Evolutionary conservation across 2,888 invertebrate species (phyloP).

Genomic region (Drosophila emarginata): DNA sequence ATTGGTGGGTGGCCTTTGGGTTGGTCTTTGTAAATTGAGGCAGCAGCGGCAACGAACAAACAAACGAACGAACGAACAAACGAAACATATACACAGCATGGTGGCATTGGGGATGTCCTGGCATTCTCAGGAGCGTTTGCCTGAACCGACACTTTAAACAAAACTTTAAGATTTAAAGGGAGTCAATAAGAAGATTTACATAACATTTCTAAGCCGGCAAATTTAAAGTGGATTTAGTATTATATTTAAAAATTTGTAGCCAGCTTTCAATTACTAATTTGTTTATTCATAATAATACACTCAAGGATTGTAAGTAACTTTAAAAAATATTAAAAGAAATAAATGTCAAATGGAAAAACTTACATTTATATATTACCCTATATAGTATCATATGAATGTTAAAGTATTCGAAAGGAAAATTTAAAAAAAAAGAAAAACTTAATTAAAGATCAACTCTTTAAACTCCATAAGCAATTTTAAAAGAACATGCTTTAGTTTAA

Average conservation of each 20-base stretch:
- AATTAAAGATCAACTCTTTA: no score
- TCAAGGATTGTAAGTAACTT: no score
- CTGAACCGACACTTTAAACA: conserved; percentile 41
- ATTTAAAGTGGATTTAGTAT: conserved; percentile 2
- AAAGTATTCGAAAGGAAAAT: no score
- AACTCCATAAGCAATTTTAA: no score
- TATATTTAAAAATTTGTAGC: background rate
- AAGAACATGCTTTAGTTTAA: no score
- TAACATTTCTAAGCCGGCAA: background rate
- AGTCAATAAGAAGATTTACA: conserved; percentile 1
- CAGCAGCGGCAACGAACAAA: background rate
- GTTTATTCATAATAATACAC: background rate
- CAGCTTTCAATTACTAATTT: background rate
- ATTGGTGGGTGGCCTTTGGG: conserved; percentile 11
- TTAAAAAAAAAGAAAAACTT: no score
- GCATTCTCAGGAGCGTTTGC: conserved; percentile 29
- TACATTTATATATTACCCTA: no score
- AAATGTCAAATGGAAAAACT: no score
- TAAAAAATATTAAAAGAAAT: no score
- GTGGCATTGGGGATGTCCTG: conserved; percentile 30
- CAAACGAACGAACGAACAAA: background rate
- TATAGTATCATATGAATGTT: no score
- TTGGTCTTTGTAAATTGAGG: conserved; percentile 13
- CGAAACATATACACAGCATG: background rate
- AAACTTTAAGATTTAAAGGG: conserved; percentile 42